Evolutionary conservation across 2,888 invertebrate species (phyloP).

Genomic region (Watsonalla cultraria): DNA sequence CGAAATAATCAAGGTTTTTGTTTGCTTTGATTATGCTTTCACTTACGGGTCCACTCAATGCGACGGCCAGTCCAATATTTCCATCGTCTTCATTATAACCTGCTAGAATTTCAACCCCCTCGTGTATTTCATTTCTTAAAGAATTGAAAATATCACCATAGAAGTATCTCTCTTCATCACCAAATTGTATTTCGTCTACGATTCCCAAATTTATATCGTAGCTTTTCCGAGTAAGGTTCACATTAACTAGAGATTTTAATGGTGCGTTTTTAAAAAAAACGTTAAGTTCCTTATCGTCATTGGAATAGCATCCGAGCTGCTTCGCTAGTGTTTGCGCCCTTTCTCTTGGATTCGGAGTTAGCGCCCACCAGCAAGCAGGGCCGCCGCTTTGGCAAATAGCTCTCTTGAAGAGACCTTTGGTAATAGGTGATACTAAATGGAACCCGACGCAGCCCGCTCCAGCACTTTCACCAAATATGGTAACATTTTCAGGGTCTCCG

Average conservation of each 20-base stretch:
- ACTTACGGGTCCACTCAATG: background rate
- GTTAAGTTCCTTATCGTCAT: constrained; percentile 11
- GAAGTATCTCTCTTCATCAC: constrained; percentile 19
- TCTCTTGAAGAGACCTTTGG: constrained; percentile 55
- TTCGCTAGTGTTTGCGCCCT: constrained; percentile 22
- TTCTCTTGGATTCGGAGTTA: constrained; percentile 60
- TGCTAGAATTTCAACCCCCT: background rate
- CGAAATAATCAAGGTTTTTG: constrained; percentile 7
- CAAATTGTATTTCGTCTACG: constrained; percentile 21
- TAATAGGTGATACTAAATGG: constrained; percentile 64
- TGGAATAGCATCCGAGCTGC: constrained; percentile 21
- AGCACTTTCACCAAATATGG: constrained; percentile 67
- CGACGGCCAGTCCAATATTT: background rate
- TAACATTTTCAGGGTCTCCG: constrained; percentile 59
- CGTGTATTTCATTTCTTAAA: constrained; percentile 14
- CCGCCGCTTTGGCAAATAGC: constrained; percentile 85
- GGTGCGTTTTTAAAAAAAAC: constrained; percentile 24
- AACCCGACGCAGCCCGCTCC: constrained; percentile 47
- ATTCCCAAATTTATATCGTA: constrained; percentile 11
- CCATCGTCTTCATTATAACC: constrained; percentile 74
- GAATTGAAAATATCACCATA: constrained; percentile 29
- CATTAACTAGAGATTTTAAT: constrained; percentile 12
- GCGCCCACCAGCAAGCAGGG: constrained; percentile 77
- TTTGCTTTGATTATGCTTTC: background rate
- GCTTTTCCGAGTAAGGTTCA: constrained; percentile 9